Conservation (phyloP, 2,797 vertebrate genomes). For the Emydoidea blandingii region DNA sequence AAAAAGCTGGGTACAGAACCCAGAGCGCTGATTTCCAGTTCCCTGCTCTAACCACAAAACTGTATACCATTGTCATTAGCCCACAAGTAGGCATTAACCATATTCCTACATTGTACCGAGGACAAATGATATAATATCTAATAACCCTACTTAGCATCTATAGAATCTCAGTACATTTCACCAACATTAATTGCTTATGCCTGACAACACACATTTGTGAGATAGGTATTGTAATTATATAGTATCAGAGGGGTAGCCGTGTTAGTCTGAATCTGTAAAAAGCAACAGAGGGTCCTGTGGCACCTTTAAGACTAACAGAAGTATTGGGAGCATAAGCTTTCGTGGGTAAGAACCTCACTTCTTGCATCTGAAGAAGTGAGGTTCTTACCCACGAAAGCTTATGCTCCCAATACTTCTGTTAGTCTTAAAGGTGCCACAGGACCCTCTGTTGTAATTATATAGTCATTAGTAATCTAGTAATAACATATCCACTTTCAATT, state of each 20-base stretch:
- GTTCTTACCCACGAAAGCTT: no score
- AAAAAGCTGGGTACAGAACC: no score
- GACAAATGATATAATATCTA: fast-evolving
- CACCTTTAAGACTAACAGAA: no score
- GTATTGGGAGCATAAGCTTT: no score
- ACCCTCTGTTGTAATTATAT: not conserved
- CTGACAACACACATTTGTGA: fast-evolving
- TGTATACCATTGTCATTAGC: not conserved
- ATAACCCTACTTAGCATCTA: not conserved
- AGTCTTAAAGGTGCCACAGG: no score
- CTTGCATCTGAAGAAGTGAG: no score
- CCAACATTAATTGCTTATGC: fast-evolving
- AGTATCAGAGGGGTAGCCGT: no score
- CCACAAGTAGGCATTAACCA: not conserved
- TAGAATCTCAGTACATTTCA: not conserved
- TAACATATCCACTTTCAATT: no score
- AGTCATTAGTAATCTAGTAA: fast-evolving
- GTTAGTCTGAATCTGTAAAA: no score
- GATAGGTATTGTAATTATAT: fast-evolving
- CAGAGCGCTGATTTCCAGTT: not conserved
- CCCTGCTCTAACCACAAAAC: not conserved
- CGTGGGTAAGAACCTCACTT: no score
- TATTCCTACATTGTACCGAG: fast-evolving
- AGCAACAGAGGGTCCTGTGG: no score
- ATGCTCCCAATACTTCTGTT: no score